Base-by-base conservation (phyloP, 2,888 invertebrate species). In the Scotopteryx bipunctaria region DNA sequence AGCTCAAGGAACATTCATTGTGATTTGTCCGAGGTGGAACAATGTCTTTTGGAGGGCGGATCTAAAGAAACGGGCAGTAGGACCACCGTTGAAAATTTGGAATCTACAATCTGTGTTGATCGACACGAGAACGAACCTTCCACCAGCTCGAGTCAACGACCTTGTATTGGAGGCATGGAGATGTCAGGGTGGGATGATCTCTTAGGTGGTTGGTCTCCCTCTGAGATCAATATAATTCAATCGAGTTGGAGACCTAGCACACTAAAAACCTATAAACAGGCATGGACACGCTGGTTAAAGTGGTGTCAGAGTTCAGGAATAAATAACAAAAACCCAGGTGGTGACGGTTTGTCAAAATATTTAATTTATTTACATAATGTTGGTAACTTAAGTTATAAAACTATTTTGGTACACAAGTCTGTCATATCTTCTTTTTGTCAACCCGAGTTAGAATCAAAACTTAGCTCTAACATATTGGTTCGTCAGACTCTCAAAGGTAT, bases 381-480 rank as follows among this genome's bases (percentile, higher is more conserved):
- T 21, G 36, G 17, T 17, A 9, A 9, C 3, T 33, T 33, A 33
- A 17, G 33, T 17, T 33, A 33, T n/a, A 33, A 33, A 21, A 36
- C 36, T 13, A 36, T 36, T n/a, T 31, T 19, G 42, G 46, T 21
- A 49, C 36, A 36, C 17, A 36, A 36, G 13, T 36, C 36, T 8
- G 36, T 36, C 2, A 2, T 36, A 1, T 19, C 36, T 5, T 21
- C 36, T 11, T 36, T 36, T 36, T 36, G 36, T 21, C 19, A 11
- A 21, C 36, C 19, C 5, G 21, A 13, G 1, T 36, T 8, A 5
- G 36, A 36, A 36, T 5, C 5, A 11, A 36, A 36, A 36, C 19
- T 36, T 3, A 33, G 33, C n/a, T 16, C 33, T 3, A 11, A 33
- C 8, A 17, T 33, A 17, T 33, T 33, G 9, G 33, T 33, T 17